Evolutionary conservation across 2,888 invertebrate species (phyloP).

Genomic region (Dilophus febrilis): DNA sequence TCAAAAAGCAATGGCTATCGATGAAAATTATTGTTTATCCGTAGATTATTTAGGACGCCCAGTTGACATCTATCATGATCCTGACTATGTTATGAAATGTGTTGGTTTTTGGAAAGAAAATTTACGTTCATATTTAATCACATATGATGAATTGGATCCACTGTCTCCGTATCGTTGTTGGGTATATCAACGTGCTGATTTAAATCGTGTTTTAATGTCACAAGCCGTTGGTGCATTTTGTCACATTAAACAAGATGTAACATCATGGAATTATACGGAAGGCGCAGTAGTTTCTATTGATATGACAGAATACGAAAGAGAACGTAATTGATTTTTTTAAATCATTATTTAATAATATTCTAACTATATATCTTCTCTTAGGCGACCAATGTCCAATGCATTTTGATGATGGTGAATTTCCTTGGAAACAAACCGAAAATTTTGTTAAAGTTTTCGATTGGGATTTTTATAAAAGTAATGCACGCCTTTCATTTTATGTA

Average conservation of each 20-base stretch:
- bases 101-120: constrained; percentile 98
- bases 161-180: constrained; percentile 85
- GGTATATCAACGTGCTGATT: constrained; percentile 92
- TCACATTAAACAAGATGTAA: constrained; percentile 74
- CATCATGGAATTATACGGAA: constrained; percentile 72
- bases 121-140: constrained; percentile 86
- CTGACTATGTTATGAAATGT: constrained; percentile 92
- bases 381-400: constrained; percentile 90
- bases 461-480: constrained; percentile 26
- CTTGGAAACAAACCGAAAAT: constrained; percentile 59
- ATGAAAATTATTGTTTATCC: constrained; percentile 91
- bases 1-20: constrained; percentile 84
- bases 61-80: constrained; percentile 86
- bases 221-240: constrained; percentile 85
- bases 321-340: constrained; percentile 32
- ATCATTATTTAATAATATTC: constrained; percentile 2
- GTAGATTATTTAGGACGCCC: constrained; percentile 90
- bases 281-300: constrained; percentile 86
- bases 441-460: constrained; percentile 54
- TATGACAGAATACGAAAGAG: constrained; percentile 82
- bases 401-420: constrained; percentile 85
- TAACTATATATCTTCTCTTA: constrained; percentile 13
- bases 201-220: constrained; percentile 70
- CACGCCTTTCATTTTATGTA: no score
- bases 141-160: constrained; percentile 90